A percentile compares a stretch with the other conserved stretches of the same genome.
Evolutionary conservation across 1,140 invertebrate genomes (phyloP).

Genomic region (Temnothorax curvispinosus): DNA sequence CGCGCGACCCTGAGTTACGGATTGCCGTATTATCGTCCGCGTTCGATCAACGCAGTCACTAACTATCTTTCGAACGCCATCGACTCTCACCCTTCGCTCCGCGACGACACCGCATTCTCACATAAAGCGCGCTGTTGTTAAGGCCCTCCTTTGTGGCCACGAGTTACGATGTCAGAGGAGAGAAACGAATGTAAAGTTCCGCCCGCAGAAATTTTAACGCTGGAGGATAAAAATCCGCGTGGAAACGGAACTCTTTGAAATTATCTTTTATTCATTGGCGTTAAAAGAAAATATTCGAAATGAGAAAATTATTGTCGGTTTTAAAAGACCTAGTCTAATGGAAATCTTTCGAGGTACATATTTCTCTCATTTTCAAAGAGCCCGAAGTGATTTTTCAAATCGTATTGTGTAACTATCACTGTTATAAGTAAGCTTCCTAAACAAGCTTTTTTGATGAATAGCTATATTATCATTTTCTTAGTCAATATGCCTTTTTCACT

Average conservation of each 20-base stretch:
- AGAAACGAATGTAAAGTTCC: not conserved
- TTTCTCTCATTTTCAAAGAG: not conserved
- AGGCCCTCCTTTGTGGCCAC: not conserved
- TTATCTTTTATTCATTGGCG: not conserved
- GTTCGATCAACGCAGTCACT: conserved; percentile 42
- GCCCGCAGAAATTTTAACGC: not conserved
- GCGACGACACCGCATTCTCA: not conserved
- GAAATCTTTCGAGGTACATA: not conserved
- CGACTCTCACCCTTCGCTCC: conserved; percentile 21
- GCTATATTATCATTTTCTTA: not conserved
- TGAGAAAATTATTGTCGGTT: too few relatives aligned
- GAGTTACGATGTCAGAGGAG: not conserved
- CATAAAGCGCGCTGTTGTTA: conserved; percentile 17
- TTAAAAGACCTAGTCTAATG: too few relatives aligned
- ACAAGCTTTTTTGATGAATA: not conserved
- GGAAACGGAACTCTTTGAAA: not conserved
- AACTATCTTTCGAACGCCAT: conserved; percentile 35
- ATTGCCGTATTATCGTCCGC: conserved; percentile 42
- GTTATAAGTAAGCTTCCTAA: not conserved
- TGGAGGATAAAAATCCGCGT: not conserved
- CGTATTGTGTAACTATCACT: not conserved
- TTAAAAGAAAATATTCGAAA: not conserved
- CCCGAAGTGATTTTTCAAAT: not conserved
- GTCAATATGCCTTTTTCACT: not conserved
- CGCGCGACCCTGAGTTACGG: conserved; percentile 69